Evolutionary conservation across 2,888 invertebrate species (phyloP), one percentile per base, ranked within the genome.

Genomic region (Crocallis elinguaria): DNA sequence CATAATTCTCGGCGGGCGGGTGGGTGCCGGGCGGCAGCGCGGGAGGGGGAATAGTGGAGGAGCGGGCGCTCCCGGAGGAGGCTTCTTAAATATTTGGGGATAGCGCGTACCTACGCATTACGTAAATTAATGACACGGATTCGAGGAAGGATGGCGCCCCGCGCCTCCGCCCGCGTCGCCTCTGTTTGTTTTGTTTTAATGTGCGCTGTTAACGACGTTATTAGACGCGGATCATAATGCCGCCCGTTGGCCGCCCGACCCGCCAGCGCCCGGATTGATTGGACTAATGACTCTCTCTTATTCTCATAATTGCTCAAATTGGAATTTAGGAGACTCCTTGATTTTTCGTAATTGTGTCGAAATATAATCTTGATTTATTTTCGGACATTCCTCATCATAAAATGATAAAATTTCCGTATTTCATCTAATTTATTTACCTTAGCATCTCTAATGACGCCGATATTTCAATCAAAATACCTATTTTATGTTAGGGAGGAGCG

Each of bases 51-150:
- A 84, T 88, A 89, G 90, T 88, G 91, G 88, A 85, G 89, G 79
- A 85, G 75, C 85, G 86, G 88, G 85, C 83, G 87, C 89, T 87
- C 88, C 87, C 88, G 87, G 85, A 92, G 90, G 90, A 89, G 91
- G 90, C 91, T 90, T 91, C 91, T 91, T 91, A 91, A 91, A 91
- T 91, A 91, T 91, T 91, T 91, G 91, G 90, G 91, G 91, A 90
- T 91, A 91, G 91, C 91, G 91, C 91, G 91, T 90, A 91, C 90
- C 89, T 90, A 90, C 91, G 91, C 91, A 91, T 91, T 91, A 91
- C 91, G 91, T 90, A 91, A 91, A 91, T 91, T 90, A 91, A 91
- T 91, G 91, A 91, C 91, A 90, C 91, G 91, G 91, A 90, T 91
- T 91, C 91, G 86, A 88, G 90, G 91, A 90, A 90, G 91, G 91